Base-by-base conservation (phyloP, 2,113 vertebrate species). In the Halichoeres trimaculatus region DNA sequence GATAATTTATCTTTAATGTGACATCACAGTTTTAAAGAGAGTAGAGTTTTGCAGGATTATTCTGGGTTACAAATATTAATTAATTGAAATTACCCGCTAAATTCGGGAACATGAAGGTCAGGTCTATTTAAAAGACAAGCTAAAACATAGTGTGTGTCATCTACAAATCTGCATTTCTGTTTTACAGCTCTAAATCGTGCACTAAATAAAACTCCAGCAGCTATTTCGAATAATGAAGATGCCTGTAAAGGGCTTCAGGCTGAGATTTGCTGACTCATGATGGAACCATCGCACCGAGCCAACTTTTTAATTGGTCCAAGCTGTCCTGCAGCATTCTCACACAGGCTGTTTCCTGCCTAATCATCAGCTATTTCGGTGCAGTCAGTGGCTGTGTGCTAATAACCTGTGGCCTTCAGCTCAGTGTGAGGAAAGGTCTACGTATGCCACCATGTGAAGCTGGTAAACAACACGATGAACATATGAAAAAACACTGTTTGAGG, bases 191-290 rank as follows among this genome's bases (percentile, higher is more conserved):
- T 30, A 30, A 30, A 30, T 30, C 6, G 30, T 30, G 30, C 30
- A 30, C 30, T 30, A 30, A 30, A 30, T 30, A 30, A 30, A 30
- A 30, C 30, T 6, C 30, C 30, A 6, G 30, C 30, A 30, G 30
- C 30, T 30, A 30, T 40, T 12, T 26, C 8, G 24, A 51, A 11
- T 19, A 35, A 17, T 40, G 63, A 40, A 23, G 62, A n/a, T 19
- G 51, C 23, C 23, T 48, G 24, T 10, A 48, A 10, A 43, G 41
- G 51, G 23, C 24, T 51, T 17, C 35, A 40, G 35, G 10, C 0
- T 48, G 12, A 16, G 34, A 71, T 64, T 47, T 79, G 80, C 72
- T 76, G 84, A 82, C 36, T 83, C 71, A 62, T 12, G 56, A 35
- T 60, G 47, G 55, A 19, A 34, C 40, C 10, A 14, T 40, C 40